A percentile compares a stretch with the other conserved stretches of the same genome.
These are phyloP conservation scores for Ciconia stormi DNA, from an alignment of 2,113 vertebrate species.

Conservation along the genomic window DNA sequence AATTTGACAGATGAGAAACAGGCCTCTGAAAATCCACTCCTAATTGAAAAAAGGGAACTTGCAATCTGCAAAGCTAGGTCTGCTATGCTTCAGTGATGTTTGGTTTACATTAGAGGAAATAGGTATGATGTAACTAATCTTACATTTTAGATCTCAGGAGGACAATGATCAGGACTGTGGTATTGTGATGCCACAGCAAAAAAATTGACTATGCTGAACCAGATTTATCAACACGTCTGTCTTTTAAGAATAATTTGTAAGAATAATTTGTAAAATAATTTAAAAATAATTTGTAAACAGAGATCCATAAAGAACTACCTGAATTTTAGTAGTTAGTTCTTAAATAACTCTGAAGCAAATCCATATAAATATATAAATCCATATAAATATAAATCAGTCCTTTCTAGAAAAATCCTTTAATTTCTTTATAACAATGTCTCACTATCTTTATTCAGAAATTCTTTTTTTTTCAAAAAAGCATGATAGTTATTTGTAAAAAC, in stretches of 20 bases:
- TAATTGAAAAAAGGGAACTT: not conserved
- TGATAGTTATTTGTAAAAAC: not conserved
- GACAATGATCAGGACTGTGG: not conserved
- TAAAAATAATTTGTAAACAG: not conserved
- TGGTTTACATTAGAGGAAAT: not conserved
- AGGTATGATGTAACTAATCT: not conserved
- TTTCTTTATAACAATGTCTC: not conserved
- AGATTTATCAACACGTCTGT: not conserved
- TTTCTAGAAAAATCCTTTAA: not conserved
- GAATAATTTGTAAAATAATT: not conserved
- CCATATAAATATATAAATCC: not conserved
- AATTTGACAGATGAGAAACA: conserved; percentile 7
- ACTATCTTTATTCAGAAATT: not conserved
- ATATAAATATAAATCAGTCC: not conserved
- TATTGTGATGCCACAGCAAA: not conserved
- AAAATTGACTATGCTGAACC: not conserved
- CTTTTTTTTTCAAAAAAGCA: not conserved
- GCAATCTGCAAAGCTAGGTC: not conserved
- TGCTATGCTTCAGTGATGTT: not conserved
- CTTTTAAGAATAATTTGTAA: not conserved
- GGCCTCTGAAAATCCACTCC: not conserved
- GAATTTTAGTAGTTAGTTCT: not conserved
- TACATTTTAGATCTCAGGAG: not conserved
- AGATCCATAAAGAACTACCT: not conserved
- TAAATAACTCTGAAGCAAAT: not conserved